Evolutionary conservation across 2,888 invertebrate genomes (phyloP).

Genomic region (Stenodera caucasica): DNA sequence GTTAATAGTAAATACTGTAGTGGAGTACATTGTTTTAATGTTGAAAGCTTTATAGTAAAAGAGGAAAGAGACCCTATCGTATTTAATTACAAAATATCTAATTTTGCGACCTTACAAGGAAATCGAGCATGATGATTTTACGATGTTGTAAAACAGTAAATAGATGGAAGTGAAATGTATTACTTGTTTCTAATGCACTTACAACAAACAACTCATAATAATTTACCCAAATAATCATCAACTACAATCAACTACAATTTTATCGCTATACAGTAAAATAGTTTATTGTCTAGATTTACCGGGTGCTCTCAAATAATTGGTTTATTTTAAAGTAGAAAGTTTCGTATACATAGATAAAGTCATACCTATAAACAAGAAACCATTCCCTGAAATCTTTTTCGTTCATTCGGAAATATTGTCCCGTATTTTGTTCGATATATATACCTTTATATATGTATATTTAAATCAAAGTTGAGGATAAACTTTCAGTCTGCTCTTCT

Average conservation of each 20-base stretch:
- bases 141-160: conserved; percentile 18
- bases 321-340: too few relatives aligned
- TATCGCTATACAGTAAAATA: not conserved
- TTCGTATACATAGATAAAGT: too few relatives aligned
- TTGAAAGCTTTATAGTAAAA: conserved; percentile 21
- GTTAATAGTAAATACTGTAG: not conserved
- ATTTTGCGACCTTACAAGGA: conserved; percentile 22
- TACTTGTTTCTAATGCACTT: conserved; percentile 12
- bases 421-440: too few relatives aligned
- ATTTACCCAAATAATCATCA: conserved; percentile 6
- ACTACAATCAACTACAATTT: not conserved
- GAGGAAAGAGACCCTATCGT: conserved; percentile 1
- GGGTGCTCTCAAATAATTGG: too few relatives aligned
- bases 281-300: not conserved
- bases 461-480: not conserved
- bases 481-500: not conserved
- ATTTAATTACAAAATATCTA: conserved; percentile 24
- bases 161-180: not conserved
- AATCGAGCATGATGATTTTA: conserved; percentile 25
- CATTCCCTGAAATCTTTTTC: too few relatives aligned
- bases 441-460: too few relatives aligned
- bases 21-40: conserved; percentile 25
- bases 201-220: conserved; percentile 19
- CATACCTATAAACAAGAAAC: too few relatives aligned
- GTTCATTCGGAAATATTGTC: too few relatives aligned